A percentile compares a stretch with the other conserved stretches of the same genome.
These are phyloP conservation scores for Scaptomyza graminum DNA, from an alignment of 1,140 invertebrate species.

Conservation along the genomic window DNA sequence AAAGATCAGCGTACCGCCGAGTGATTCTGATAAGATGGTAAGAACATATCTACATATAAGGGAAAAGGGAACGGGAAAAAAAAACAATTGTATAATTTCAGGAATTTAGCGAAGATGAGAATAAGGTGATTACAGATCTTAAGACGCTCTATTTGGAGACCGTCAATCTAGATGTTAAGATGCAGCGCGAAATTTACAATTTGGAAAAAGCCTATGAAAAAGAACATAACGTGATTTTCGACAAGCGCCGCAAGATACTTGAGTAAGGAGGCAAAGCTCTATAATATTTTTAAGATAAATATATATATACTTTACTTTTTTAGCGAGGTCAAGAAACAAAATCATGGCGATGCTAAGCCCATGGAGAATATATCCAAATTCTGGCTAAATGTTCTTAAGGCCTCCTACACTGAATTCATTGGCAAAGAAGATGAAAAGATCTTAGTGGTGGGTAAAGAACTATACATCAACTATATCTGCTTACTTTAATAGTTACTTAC, in stretches of 20 bases:
- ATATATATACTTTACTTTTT: neutral
- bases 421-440: constrained; percentile 93
- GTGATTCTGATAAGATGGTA: constrained; percentile 38
- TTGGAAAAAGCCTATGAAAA: constrained; percentile 92
- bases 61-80: neutral
- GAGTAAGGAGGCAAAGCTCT: constrained; percentile 50
- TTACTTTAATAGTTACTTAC: neutral
- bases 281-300: neutral
- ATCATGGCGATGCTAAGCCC: constrained; percentile 51
- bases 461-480: no score
- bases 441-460: constrained; percentile 85
- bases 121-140: constrained; percentile 91
- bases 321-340: constrained; percentile 64
- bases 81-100: constrained; percentile 6
- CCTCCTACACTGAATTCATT: constrained; percentile 88
- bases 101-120: constrained; percentile 86
- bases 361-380: constrained; percentile 92
- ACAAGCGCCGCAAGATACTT: constrained; percentile 71
- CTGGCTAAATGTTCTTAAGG: constrained; percentile 96
- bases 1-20: constrained; percentile 25
- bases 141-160: constrained; percentile 93
- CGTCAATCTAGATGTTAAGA: constrained; percentile 92
- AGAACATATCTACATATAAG: constrained; percentile 1
- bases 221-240: constrained; percentile 67
- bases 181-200: constrained; percentile 94